A percentile compares a stretch with the other conserved stretches of the same genome.
These are phyloP conservation scores for Bicyclus anynana DNA, from an alignment of 1,140 invertebrate genomes.

Conservation along the genomic window DNA sequence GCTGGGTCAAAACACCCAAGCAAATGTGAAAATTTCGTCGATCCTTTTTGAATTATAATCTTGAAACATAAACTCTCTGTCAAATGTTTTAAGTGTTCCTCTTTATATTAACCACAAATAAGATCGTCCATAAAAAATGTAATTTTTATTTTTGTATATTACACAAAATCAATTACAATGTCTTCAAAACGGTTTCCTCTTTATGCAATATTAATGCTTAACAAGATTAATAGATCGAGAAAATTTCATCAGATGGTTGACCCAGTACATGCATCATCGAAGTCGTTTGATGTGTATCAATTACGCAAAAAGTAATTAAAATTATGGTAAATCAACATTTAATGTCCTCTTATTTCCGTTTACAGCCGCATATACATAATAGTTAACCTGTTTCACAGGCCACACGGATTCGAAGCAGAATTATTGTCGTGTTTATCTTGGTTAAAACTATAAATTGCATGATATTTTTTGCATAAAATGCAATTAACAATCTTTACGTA, in stretches of 20 bases:
- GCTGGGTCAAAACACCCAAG: too few relatives aligned
- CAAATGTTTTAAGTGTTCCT: too few relatives aligned
- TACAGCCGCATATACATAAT: constrained; percentile 3
- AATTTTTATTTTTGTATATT: too few relatives aligned
- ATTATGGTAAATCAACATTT: constrained; percentile 5
- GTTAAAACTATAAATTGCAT: too few relatives aligned
- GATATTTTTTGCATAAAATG: too few relatives aligned
- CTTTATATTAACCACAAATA: too few relatives aligned
- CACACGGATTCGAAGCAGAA: not conserved
- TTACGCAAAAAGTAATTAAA: constrained; percentile 9
- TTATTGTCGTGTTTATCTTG: not conserved
- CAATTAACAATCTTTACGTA: too few relatives aligned
- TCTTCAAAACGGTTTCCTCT: not conserved
- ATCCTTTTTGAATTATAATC: too few relatives aligned
- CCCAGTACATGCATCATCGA: constrained; percentile 3
- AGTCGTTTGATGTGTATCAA: not conserved
- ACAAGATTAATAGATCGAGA: constrained; percentile 1
- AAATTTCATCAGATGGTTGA: constrained; percentile 5
- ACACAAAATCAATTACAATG: not conserved
- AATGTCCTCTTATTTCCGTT: constrained; percentile 9
- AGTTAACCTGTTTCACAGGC: not conserved
- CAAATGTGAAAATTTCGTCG: too few relatives aligned
- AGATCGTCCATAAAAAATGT: too few relatives aligned
- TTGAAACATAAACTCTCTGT: too few relatives aligned
- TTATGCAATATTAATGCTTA: constrained; percentile 3